phyloP scores from a whole-genome alignment of 2,797 vertebrate species.

The Acanthurus tractus region DNA sequence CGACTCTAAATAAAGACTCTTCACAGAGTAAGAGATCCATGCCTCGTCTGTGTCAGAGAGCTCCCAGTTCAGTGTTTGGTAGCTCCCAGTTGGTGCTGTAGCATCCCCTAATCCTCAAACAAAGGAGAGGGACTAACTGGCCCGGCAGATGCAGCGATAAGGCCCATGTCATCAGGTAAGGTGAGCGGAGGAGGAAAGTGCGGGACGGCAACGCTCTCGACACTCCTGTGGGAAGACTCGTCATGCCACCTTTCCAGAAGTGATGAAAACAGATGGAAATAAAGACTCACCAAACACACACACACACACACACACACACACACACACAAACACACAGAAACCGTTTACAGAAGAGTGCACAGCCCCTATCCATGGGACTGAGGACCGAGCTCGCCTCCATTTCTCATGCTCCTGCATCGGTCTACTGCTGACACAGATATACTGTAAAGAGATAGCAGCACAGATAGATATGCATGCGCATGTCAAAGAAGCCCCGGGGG shows the following conservation, averaged over 20 bases:
- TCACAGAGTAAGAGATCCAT: constrained; percentile 19
- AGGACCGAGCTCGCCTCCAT: constrained; percentile 75
- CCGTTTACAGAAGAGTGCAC: constrained; percentile 72
- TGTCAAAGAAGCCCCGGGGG: constrained; percentile 60
- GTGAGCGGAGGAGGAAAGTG: constrained; percentile 56
- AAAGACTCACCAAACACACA: constrained; percentile 46
- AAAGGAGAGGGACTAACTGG: constrained; percentile 53
- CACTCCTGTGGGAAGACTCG: constrained; percentile 77
- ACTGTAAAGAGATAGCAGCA: constrained; percentile 75
- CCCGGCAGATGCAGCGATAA: constrained; percentile 73
- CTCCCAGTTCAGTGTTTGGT: constrained; percentile 27
- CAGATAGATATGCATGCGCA: constrained; percentile 73
- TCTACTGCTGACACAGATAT: constrained; percentile 81
- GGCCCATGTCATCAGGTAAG: constrained; percentile 58
- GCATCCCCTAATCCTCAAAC: constrained; percentile 61
- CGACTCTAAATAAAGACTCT: constrained; percentile 24
- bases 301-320: constrained; percentile 40
- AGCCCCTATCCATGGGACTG: constrained; percentile 78
- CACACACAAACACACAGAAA: constrained; percentile 43
- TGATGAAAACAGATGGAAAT: constrained; percentile 75
- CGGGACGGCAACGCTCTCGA: constrained; percentile 50
- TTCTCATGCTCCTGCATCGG: constrained; percentile 78
- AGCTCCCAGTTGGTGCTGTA: constrained; percentile 36
- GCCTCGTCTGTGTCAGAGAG: neutral
- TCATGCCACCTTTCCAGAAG: constrained; percentile 77